phyloP scores from a whole-genome alignment of 2,113 vertebrate species.

The Thamnophis sirtalis region DNA sequence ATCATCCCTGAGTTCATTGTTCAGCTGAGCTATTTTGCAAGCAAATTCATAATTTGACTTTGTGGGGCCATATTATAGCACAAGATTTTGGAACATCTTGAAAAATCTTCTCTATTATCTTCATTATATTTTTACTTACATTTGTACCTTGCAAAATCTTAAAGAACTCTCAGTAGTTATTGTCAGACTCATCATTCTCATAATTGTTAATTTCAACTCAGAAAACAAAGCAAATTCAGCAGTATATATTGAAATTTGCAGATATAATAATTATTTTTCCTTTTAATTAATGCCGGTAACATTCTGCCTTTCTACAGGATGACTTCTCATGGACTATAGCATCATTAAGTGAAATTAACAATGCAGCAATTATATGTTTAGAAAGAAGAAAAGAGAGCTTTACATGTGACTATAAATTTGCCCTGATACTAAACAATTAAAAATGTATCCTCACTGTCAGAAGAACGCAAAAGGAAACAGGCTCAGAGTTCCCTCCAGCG shows the following conservation, averaged over 20 bases:
- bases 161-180: neutral
- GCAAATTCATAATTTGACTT: neutral
- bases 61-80: neutral
- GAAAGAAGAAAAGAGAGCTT: constrained; percentile 27
- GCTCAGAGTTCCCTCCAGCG: constrained; percentile 26
- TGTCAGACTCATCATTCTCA: neutral
- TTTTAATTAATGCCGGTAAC: neutral
- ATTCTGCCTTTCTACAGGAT: neutral
- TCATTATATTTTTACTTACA: neutral
- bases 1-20: neutral
- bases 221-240: neutral
- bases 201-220: neutral
- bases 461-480: constrained; percentile 37
- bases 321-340: neutral
- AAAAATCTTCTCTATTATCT: neutral
- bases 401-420: constrained; percentile 47
- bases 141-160: neutral
- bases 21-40: neutral
- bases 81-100: neutral
- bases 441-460: constrained; percentile 31
- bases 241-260: neutral
- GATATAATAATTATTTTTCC: neutral
- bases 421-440: constrained; percentile 44
- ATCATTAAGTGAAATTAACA: neutral
- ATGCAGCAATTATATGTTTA: constrained; percentile 8